Percentiles rank a stretch among this genome's conserved stretches.
Evolutionary conservation across 2,797 vertebrate genomes (phyloP).

Genomic region (Anas flavirostris): DNA sequence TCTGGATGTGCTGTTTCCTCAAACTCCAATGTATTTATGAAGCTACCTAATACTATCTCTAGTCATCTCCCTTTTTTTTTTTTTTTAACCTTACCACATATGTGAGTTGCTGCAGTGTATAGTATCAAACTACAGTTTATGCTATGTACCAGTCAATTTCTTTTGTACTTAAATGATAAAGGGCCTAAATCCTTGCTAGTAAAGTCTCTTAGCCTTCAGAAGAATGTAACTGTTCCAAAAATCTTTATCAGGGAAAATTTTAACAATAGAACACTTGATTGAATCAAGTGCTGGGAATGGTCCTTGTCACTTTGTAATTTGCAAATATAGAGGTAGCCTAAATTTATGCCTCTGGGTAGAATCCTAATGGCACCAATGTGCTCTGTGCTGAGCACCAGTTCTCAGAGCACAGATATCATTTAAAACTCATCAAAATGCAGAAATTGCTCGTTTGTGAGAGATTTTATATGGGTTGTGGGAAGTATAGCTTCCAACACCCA

Average conservation of each 20-base stretch:
- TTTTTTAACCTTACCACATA: neutral
- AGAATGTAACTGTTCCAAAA: neutral
- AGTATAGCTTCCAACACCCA: neutral
- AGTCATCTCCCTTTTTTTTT: neutral
- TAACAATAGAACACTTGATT: neutral
- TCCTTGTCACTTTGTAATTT: neutral
- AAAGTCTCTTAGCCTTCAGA: neutral
- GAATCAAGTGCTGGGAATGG: neutral
- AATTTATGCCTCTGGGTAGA: neutral
- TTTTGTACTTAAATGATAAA: neutral
- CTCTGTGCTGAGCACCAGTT: neutral
- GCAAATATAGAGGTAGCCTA: neutral
- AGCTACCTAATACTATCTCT: neutral
- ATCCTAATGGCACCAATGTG: neutral
- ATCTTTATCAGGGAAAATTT: neutral
- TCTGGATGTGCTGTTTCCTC: neutral
- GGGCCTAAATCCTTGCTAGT: neutral
- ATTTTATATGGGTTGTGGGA: neutral
- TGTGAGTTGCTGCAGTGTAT: neutral
- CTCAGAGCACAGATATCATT: neutral
- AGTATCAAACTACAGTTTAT: neutral
- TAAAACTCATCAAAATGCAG: conserved; percentile 25
- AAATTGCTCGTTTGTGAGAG: neutral
- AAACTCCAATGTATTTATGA: neutral
- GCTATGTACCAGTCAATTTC: neutral